Evolutionary conservation across 1,140 invertebrate species (phyloP), one percentile per base, ranked within the genome.

Genomic region (Drosophila grimshawi): DNA sequence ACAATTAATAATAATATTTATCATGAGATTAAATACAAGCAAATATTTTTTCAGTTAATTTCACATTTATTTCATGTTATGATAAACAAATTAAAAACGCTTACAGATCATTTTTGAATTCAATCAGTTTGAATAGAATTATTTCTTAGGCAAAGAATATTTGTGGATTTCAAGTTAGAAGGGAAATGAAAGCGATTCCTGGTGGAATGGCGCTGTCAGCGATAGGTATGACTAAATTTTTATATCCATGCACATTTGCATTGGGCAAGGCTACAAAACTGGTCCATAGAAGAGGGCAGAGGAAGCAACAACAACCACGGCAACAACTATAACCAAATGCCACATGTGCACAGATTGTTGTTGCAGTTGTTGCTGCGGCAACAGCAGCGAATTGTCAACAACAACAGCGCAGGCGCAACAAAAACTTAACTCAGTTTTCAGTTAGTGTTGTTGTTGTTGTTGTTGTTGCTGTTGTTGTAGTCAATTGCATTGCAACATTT

Each of bases 401-500:
- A 67, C 68, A 65, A 72, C 55, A 57, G 51, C 57, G 57, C 51
- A 49, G 46, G 72, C 72, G 72, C 72, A 71, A 35, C 67, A 52
- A 86, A 86, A 78, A 81, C 78, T 86, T 66, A 86, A 63, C 75
- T 43, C 37, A 62, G 59, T 53, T 27, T 78, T 46, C 7, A 52
- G 67, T 39, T 55, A 33, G 19, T 72, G 65, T 39, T 71, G 67
- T 11, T 67, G 67, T 32, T 77, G 68, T 2, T 72, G 73, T 27
- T 81, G 82, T 37, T 81, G 74, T 35, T 52, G 78, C 61, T 69
- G 76, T 72, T 83, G 80, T 81, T 86, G 82, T 71, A 82, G 82
- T 80, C 83, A 83, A 88, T 89, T 83, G 83, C 86, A 86, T 86
- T 86, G 88, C 86, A 88, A 91, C 88, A 89, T 85, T 85, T 91